A percentile compares a stretch with the other conserved stretches of the same genome.
Evolutionary conservation across 2,797 vertebrate genomes (phyloP).

Genomic region (Pseudochirops cupreus): DNA sequence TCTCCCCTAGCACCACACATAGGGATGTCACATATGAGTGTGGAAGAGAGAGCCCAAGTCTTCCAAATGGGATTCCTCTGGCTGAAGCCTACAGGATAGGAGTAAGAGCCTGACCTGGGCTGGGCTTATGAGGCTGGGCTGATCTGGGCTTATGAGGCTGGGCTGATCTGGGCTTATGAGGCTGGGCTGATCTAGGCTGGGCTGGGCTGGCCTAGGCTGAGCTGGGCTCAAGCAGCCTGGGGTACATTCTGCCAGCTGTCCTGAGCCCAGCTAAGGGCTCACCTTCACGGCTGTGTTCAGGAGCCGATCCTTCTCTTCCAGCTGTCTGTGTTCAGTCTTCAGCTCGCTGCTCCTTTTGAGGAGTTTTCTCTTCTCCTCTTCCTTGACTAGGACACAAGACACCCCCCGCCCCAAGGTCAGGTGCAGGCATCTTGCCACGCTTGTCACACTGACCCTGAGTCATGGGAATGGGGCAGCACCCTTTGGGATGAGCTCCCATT

Average conservation of each 20-base stretch:
- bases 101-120: neutral
- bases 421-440: fast-evolving
- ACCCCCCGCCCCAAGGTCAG: neutral
- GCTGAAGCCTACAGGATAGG: neutral
- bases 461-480: neutral
- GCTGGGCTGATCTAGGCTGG: neutral
- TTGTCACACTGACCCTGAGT: neutral
- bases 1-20: neutral
- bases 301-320: conserved; percentile 93
- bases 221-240: no score
- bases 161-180: no score
- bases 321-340: conserved; percentile 91
- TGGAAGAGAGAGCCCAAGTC: neutral
- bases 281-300: conserved; percentile 92
- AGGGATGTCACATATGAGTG: neutral
- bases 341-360: conserved; percentile 92
- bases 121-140: no score
- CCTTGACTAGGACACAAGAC: conserved; percentile 89
- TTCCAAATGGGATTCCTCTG: neutral
- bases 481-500: neutral
- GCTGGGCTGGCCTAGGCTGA: neutral
- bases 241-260: neutral
- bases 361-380: conserved; percentile 95
- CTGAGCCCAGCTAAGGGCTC: neutral
- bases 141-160: no score